Base-by-base conservation (phyloP, 2,888 invertebrate species). In the Drosophila macrospina region DNA sequence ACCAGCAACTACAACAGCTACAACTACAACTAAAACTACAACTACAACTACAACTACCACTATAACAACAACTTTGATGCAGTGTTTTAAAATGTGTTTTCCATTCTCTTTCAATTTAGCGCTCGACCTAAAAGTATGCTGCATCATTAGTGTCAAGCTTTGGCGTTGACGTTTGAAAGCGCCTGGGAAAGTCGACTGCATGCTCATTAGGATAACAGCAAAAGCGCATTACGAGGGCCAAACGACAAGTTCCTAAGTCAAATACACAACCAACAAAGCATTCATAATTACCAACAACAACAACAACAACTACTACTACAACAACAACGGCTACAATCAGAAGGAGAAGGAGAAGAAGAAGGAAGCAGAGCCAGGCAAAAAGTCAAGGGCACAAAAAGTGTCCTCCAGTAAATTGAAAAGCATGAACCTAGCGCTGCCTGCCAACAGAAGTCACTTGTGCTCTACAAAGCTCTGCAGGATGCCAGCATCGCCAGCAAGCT, bases 221-320 rank as follows among this genome's bases (percentile, higher is more conserved):
- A 83, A 83, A 88, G 88, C 88, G 88, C 88, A 83, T 86, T 83
- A 70, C 86, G 65, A 77, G 85, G 65, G 64, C 44, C 69, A 84
- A 83, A 64, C 69, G 80, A 72, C 65, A 78, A 86, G 87, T 86
- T 84, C 72, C 87, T 69, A 81, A 86, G 79, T 82, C 79, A 61
- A 70, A 62, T 54, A 67, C 60, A 36, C 26, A 48, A 36, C 48
- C 47, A 57, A 65, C 67, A 65, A 59, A 55, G 64, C 55, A 69
- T 60, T 75, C 87, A 82, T 85, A 82, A 85, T 82, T 86, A 67
- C 60, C 59, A 60, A 5, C 57, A 50, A 20, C 34, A 50, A 39
- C 20, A 62, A 48, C 48, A 59, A 36, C n/a, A 24, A 28, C 16
- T 52, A n/a, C 16, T 52, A n/a, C 74, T 50, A 8, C 32, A 66